These are phyloP conservation scores for Drosophila nigrodunni DNA, from an alignment of 1,140 invertebrate genomes.

Conservation along the genomic window DNA sequence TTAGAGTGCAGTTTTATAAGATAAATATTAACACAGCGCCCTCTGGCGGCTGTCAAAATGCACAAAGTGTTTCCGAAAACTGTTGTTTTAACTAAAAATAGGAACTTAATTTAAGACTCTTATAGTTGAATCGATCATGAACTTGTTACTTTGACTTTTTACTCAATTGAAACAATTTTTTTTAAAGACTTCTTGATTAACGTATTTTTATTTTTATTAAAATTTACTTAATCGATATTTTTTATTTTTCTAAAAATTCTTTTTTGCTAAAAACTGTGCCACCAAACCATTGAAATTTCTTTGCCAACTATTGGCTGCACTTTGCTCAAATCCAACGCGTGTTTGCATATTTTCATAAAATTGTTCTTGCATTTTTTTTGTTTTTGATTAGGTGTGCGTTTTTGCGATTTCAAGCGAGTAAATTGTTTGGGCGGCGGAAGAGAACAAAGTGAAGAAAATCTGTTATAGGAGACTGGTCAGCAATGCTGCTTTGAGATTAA, in stretches of 20 bases:
- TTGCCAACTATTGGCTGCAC: conserved; percentile 42
- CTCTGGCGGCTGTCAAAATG: conserved; percentile 14
- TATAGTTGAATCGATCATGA: no score
- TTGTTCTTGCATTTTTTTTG: no score
- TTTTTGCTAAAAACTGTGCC: no score
- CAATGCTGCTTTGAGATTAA: no score
- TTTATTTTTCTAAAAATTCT: no score
- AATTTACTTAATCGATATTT: no score
- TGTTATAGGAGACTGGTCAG: no score
- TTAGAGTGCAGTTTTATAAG: conserved; percentile 49
- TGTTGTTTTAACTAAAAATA: not conserved
- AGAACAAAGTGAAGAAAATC: not conserved
- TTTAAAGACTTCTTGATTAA: no score
- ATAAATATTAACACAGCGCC: conserved; percentile 42
- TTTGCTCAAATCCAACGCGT: conserved; percentile 16
- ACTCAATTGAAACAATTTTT: no score
- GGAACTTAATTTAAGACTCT: not conserved
- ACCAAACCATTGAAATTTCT: not conserved
- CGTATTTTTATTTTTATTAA: no score
- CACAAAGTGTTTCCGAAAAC: conserved; percentile 5
- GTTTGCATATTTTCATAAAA: conserved; percentile 54
- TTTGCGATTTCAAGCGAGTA: conserved; percentile 23
- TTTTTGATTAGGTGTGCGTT: conserved; percentile 34
- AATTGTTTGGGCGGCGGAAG: not conserved
- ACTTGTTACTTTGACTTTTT: no score